Evolutionary conservation across 30 jellyfish, hydroid and myxozoan genomes (phyloP).

Genomic region (Chrysaora quinquecirrha): DNA sequence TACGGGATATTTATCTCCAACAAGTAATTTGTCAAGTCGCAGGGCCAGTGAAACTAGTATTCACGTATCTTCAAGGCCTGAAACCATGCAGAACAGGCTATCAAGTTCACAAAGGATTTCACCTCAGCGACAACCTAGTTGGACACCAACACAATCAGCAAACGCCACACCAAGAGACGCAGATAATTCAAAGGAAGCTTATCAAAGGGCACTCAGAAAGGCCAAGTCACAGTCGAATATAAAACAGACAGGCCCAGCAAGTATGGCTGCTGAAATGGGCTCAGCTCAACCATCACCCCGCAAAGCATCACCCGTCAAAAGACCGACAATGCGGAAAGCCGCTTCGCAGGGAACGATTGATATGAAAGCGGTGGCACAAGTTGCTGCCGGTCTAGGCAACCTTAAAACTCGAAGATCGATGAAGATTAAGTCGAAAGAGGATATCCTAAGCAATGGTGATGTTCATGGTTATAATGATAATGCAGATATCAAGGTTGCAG

Average conservation of each 20-base stretch:
- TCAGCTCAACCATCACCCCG: neutral
- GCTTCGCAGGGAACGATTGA: neutral
- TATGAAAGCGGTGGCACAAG: neutral
- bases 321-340: neutral
- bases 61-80: slow-evolving; percentile 11
- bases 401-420: neutral
- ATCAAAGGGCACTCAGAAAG: neutral
- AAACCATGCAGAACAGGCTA: neutral
- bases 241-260: neutral
- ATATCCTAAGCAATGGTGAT: neutral
- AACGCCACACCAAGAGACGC: neutral
- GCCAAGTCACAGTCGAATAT: neutral
- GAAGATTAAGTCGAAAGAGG: neutral
- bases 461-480: neutral
- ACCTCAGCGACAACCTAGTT: neutral
- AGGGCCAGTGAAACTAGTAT: slow-evolving; percentile 64
- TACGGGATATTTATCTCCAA: slow-evolving; percentile 6
- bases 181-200: neutral
- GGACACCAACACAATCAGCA: neutral
- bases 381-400: neutral
- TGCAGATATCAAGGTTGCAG: neutral
- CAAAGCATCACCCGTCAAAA: neutral
- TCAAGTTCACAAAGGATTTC: neutral
- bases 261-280: neutral
- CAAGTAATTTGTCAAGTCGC: slow-evolving; percentile 17